These are phyloP conservation scores for Oligia latruncula DNA, from an alignment of 2,888 invertebrate genomes.

Conservation along the genomic window DNA sequence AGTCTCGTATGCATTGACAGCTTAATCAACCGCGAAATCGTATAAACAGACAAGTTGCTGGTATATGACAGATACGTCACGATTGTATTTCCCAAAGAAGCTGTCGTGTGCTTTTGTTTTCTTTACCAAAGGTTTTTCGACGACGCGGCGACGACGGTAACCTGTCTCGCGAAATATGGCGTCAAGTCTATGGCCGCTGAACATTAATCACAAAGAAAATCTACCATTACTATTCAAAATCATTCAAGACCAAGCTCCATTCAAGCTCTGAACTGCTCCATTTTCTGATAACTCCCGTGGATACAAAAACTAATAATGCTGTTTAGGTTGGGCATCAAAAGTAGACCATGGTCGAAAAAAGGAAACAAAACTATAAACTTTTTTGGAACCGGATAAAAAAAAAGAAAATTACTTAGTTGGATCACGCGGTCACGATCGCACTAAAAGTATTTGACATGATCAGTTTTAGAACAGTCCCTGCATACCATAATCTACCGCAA, in stretches of 20 bases:
- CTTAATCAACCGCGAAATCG: slow-evolving; percentile 33
- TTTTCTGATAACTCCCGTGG: neutral
- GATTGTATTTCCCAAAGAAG: neutral
- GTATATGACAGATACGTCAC: neutral
- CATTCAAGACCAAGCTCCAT: neutral
- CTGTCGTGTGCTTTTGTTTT: neutral
- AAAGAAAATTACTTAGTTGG: neutral
- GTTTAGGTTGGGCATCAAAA: neutral
- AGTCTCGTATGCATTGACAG: slow-evolving; percentile 30
- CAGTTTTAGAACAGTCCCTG: neutral
- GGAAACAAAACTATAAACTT: neutral
- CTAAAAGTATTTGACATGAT: neutral
- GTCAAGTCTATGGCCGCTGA: neutral
- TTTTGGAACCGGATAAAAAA: neutral
- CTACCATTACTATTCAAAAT: neutral
- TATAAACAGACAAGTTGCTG: neutral
- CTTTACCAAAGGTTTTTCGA: neutral
- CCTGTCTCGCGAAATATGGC: neutral
- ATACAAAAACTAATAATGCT: neutral
- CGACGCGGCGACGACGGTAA: neutral
- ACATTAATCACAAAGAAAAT: neutral
- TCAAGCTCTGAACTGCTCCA: neutral
- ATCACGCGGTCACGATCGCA: neutral
- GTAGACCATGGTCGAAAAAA: neutral
- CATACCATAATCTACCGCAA: neutral